phyloP scores from a whole-genome alignment of 2,113 vertebrate genomes.

The Xyliphius kryptos region DNA sequence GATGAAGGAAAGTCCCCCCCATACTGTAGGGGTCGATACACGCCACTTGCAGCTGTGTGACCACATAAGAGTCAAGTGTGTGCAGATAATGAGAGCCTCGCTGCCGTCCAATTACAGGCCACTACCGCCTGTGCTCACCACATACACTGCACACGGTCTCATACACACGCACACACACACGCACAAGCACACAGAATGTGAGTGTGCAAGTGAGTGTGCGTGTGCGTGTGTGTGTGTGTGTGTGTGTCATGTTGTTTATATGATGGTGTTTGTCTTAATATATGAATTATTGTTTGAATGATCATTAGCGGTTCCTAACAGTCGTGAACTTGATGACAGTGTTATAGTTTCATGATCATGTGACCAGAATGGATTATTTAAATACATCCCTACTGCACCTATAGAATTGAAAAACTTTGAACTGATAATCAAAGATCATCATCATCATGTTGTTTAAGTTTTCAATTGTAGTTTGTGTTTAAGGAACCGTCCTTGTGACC shows the following conservation, averaged over 20 bases:
- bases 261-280: neutral
- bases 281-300: slow-evolving; percentile 8
- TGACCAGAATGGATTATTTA: too few relatives aligned
- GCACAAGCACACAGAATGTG: neutral
- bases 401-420: too few relatives aligned
- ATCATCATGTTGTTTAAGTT: too few relatives aligned
- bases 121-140: slow-evolving; percentile 55
- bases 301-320: too few relatives aligned
- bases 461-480: too few relatives aligned
- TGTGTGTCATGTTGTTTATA: neutral
- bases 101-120: slow-evolving; percentile 64
- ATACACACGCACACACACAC: neutral
- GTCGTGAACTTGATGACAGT: too few relatives aligned
- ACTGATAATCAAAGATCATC: too few relatives aligned
- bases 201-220: neutral
- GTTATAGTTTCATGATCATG: too few relatives aligned
- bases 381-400: too few relatives aligned
- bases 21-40: slow-evolving; percentile 63
- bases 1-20: slow-evolving; percentile 65
- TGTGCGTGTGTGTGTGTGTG: slow-evolving; percentile 5
- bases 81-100: slow-evolving; percentile 71
- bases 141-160: slow-evolving; percentile 17
- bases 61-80: slow-evolving; percentile 68
- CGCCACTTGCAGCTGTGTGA: slow-evolving; percentile 68
- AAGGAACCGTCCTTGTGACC: too few relatives aligned